Evolutionary conservation across 1,140 invertebrate species (phyloP), one percentile per base, ranked within the genome.

Genomic region (Batillaria attramentaria): DNA sequence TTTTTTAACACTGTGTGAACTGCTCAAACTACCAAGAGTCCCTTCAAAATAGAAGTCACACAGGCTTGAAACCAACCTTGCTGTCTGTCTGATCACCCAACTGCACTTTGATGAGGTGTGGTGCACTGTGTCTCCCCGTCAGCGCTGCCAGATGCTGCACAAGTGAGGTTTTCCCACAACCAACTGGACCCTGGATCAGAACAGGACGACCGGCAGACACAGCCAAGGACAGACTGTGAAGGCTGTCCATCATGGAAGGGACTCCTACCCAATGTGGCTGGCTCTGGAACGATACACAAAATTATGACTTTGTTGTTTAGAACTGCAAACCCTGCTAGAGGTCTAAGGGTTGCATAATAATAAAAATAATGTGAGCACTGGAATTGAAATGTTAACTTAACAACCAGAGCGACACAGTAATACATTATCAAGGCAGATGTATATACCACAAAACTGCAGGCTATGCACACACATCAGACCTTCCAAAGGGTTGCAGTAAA

Each of bases 61-160:
- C 4, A 33, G n/a, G 66, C 24, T 16, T 6, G n/a, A 31, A 18
- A 37, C 79, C 50, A 82, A 93, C 92, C 92, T 98, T 97, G 70
- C 96, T 96, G 90, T 99, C 98, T n/a, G 97, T 98, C 91, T 99
- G 97, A 92, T 99, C 98, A 3, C 97, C 97, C 6, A 99, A 92
- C 89, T 99, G 98, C 41, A 99, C 94, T 91, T 96, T 96, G 65
- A 96, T 87, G 13, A 94, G 85, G 13, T 92, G 79, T 1, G 92
- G 91, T 43, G 88, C 85, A 35, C 84, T 76, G 35, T 81, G 41
- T 54, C 94, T 92, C 24, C 96, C 95, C 3, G 95, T 97, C 81
- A 95, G 88, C 39, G 92, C 88, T 16, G 97, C 97, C 70, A 99
- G 91, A 91, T 98, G 94, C 87, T 98, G 95, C 20, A 99, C 94